Conservation (phyloP, 2,888 invertebrate genomes). For the Macrophya annulata region DNA sequence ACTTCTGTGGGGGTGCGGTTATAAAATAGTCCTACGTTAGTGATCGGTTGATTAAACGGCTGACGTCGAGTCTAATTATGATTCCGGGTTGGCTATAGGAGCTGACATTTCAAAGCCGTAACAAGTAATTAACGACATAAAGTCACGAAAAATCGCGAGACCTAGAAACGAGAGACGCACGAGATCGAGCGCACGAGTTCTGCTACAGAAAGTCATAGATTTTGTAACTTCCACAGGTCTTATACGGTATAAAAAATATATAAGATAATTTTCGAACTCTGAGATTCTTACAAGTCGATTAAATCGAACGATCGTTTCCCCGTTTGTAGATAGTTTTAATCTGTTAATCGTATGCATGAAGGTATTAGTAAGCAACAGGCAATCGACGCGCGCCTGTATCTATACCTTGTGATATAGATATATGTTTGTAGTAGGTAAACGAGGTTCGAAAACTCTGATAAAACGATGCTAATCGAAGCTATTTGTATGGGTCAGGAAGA, state of each 20-base stretch:
- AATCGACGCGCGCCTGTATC: neutral
- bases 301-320: conserved; percentile 10
- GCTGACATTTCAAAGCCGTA: conserved; percentile 39
- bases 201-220: neutral
- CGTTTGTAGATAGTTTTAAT: neutral
- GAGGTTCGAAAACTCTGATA: conserved; percentile 19
- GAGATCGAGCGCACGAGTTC: neutral
- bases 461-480: conserved; percentile 48
- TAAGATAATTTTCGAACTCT: neutral
- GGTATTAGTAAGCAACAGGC: conserved; percentile 30
- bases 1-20: neutral
- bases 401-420: neutral
- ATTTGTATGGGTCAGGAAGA: conserved; percentile 39
- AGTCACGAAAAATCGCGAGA: conserved; percentile 40
- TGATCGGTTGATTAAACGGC: conserved; percentile 33
- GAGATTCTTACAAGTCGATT: neutral
- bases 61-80: conserved; percentile 44
- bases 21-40: neutral
- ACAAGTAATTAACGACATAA: conserved; percentile 10
- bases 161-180: neutral
- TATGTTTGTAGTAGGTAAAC: conserved; percentile 6
- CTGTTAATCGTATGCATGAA: neutral
- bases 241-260: neutral
- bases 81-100: conserved; percentile 33
- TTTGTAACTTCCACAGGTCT: neutral